These are phyloP conservation scores for Nomada ruficornis DNA, from an alignment of 2,888 invertebrate species.

Conservation along the genomic window DNA sequence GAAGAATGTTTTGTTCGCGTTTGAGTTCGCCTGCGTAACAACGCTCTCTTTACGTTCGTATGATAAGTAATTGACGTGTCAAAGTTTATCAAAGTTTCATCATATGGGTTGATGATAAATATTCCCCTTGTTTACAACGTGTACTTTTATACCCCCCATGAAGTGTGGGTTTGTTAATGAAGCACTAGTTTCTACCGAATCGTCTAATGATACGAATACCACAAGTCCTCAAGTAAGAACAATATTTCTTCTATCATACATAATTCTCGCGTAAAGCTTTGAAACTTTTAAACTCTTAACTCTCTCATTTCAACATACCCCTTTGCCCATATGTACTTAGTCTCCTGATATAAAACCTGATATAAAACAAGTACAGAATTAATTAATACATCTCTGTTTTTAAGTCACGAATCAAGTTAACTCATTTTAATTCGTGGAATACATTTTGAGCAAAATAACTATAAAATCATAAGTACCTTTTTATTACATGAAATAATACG, in stretches of 20 bases:
- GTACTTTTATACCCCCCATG: slow-evolving; percentile 29
- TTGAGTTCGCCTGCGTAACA: neutral
- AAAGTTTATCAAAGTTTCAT: slow-evolving; percentile 66
- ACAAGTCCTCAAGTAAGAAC: slow-evolving; percentile 70
- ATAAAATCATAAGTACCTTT: no score
- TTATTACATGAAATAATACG: neutral
- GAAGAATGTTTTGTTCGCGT: neutral
- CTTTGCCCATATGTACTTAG: no score
- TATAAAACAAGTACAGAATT: no score
- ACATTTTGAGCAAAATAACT: no score
- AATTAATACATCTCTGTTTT: no score
- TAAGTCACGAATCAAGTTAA: no score
- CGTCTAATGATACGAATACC: slow-evolving; percentile 69
- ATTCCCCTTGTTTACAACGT: slow-evolving; percentile 19
- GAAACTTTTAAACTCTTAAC: neutral
- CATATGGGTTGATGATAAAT: slow-evolving; percentile 26
- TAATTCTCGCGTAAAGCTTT: slow-evolving; percentile 8
- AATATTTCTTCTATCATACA: slow-evolving; percentile 6
- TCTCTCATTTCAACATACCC: no score
- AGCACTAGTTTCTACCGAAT: slow-evolving; percentile 60
- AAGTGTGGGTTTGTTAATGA: slow-evolving; percentile 27
- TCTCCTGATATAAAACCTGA: no score
- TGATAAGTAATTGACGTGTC: slow-evolving; percentile 38
- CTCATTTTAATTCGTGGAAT: no score
- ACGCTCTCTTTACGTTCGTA: neutral